Percentiles rank a stretch among this genome's conserved stretches.
Conservation (phyloP, 2,888 invertebrate species). For the Aquatica leii region DNA sequence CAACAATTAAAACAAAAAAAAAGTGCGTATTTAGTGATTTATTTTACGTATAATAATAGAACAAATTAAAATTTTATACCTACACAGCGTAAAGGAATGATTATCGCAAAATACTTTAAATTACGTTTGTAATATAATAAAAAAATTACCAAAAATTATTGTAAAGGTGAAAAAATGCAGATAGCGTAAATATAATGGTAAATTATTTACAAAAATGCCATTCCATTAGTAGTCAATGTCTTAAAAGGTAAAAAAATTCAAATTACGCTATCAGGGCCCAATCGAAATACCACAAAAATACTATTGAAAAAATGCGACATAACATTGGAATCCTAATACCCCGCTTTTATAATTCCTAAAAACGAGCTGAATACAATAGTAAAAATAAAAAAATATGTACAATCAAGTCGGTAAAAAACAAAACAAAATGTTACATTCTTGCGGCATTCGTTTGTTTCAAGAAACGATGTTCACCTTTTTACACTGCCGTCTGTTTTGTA, state of each 20-base stretch:
- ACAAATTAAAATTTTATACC: too few species aligned
- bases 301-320: constrained; percentile 51
- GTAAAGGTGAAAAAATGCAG: too few species aligned
- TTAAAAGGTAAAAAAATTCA: constrained; percentile 40
- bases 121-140: too few species aligned
- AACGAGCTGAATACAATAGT: constrained; percentile 54
- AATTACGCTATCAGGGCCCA: constrained; percentile 43
- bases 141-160: too few species aligned
- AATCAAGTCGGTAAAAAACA: constrained; percentile 49
- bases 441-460: constrained; percentile 56
- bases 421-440: constrained; percentile 54
- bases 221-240: constrained; percentile 14
- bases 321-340: constrained; percentile 56
- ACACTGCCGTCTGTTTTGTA: constrained; percentile 58
- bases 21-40: too few species aligned
- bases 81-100: too few species aligned
- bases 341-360: constrained; percentile 54
- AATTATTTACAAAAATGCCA: constrained; percentile 24
- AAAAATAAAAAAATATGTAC: constrained; percentile 47
- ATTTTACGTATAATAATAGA: too few species aligned
- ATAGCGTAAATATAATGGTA: neutral
- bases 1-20: too few species aligned
- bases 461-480: constrained; percentile 55
- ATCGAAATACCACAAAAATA: constrained; percentile 43
- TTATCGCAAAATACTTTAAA: too few species aligned